Evolutionary conservation across 2,888 invertebrate genomes (phyloP).

Genomic region (Clistopyga incitator): DNA sequence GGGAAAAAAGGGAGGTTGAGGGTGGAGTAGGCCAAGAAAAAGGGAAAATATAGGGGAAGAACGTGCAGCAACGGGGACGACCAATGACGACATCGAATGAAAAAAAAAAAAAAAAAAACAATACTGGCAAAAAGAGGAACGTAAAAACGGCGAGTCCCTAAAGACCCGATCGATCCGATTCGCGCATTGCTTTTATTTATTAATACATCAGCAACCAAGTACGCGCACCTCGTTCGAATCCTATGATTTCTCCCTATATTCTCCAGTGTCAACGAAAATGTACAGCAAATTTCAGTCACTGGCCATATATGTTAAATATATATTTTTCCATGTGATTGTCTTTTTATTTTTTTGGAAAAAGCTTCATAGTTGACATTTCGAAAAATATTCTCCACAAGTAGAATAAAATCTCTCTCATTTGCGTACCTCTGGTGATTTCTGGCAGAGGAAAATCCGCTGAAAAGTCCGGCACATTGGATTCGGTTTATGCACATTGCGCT

Average conservation of each 20-base stretch:
- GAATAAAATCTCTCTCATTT: no score
- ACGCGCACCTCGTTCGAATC: background rate
- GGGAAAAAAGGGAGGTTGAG: no score
- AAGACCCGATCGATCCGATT: constrained; percentile 18
- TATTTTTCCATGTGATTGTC: no score
- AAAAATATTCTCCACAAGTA: no score
- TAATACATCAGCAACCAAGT: background rate
- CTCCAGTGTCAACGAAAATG: background rate
- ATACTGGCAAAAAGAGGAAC: background rate
- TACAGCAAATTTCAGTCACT: background rate
- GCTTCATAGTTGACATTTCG: background rate
- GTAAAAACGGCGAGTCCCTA: background rate
- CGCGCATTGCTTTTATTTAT: background rate
- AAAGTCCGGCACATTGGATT: no score
- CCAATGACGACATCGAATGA: constrained; percentile 9
- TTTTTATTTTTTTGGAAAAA: background rate
- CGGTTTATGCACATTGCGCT: no score
- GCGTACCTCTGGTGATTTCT: no score
- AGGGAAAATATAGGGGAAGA: constrained; percentile 5
- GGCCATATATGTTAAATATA: no score
- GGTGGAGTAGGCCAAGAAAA: background rate
- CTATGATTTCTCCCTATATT: background rate
- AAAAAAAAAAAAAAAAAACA: constrained; percentile 8
- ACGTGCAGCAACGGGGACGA: constrained; percentile 1
- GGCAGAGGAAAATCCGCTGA: no score